These are phyloP conservation scores for Leptocoma aspasia DNA, from an alignment of 2,113 vertebrate genomes.

Conservation along the genomic window DNA sequence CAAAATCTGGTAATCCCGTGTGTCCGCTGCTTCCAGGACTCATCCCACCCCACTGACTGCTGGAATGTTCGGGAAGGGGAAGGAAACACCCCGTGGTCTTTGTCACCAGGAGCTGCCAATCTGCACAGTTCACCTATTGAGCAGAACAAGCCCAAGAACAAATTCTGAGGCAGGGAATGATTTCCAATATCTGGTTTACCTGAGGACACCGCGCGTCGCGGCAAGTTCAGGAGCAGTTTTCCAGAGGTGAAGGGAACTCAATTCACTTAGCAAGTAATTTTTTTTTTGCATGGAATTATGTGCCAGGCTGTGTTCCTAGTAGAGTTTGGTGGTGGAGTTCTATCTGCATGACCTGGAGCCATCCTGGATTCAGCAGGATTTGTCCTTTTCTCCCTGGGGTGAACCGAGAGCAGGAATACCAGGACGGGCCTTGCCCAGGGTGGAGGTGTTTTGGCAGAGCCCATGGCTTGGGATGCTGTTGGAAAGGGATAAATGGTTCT, in stretches of 20 bases:
- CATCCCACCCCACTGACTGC: background rate
- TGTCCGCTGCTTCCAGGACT: background rate
- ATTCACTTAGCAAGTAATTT: background rate
- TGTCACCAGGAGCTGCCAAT: background rate
- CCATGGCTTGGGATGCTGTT: background rate
- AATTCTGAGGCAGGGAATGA: background rate
- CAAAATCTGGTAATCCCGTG: background rate
- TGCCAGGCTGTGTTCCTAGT: background rate
- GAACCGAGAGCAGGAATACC: background rate
- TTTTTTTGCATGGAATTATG: background rate
- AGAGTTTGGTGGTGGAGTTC: background rate
- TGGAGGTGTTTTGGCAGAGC: background rate
- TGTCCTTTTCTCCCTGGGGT: background rate
- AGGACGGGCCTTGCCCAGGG: rapidly evolving
- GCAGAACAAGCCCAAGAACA: background rate
- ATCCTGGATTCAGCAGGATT: background rate
- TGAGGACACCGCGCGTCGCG: rapidly evolving
- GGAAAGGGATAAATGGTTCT: background rate
- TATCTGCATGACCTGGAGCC: background rate
- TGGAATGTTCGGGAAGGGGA: background rate
- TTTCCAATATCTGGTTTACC: slow-evolving; percentile 5
- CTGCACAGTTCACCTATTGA: background rate
- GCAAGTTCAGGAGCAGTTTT: rapidly evolving
- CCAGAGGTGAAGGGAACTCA: background rate
- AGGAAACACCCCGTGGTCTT: rapidly evolving